These are phyloP conservation scores for Megatriorchis doriae DNA, from an alignment of 2,113 vertebrate genomes.

Conservation along the genomic window DNA sequence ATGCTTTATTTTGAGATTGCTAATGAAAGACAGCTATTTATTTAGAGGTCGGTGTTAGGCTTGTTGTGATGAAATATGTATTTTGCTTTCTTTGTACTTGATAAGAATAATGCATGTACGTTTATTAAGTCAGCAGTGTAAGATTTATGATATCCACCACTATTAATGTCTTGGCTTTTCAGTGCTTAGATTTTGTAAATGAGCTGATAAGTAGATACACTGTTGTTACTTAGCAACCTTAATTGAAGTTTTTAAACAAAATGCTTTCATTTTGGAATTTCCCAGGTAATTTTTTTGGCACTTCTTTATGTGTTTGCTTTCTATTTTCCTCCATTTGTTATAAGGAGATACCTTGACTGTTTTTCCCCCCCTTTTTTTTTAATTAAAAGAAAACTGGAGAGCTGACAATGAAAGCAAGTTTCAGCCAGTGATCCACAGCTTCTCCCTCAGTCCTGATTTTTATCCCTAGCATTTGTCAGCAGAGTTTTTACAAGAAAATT, in stretches of 20 bases:
- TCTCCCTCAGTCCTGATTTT: neutral
- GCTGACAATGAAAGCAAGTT: neutral
- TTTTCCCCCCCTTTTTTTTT: neutral
- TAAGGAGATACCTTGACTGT: neutral
- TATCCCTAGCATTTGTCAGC: neutral
- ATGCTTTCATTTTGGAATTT: slow-evolving; percentile 26
- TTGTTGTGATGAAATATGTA: slow-evolving; percentile 60
- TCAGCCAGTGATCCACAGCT: neutral
- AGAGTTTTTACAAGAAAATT: slow-evolving; percentile 40
- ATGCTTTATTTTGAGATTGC: slow-evolving; percentile 46
- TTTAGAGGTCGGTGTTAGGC: slow-evolving; percentile 52
- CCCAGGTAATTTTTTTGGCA: neutral
- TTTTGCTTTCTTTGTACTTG: slow-evolving; percentile 59
- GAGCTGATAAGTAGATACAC: slow-evolving; percentile 38
- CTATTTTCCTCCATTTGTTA: neutral
- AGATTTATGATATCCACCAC: slow-evolving; percentile 42
- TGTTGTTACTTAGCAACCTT: slow-evolving; percentile 36
- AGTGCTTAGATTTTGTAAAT: slow-evolving; percentile 33
- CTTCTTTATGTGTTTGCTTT: neutral
- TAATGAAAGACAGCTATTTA: slow-evolving; percentile 61
- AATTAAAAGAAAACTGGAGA: neutral
- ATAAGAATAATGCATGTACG: slow-evolving; percentile 37
- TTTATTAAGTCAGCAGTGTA: neutral
- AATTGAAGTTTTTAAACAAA: slow-evolving; percentile 29
- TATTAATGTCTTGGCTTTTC: slow-evolving; percentile 38